Base-by-base conservation (phyloP, 2,113 vertebrate species). In the Speoplatyrhinus poulsoni region DNA sequence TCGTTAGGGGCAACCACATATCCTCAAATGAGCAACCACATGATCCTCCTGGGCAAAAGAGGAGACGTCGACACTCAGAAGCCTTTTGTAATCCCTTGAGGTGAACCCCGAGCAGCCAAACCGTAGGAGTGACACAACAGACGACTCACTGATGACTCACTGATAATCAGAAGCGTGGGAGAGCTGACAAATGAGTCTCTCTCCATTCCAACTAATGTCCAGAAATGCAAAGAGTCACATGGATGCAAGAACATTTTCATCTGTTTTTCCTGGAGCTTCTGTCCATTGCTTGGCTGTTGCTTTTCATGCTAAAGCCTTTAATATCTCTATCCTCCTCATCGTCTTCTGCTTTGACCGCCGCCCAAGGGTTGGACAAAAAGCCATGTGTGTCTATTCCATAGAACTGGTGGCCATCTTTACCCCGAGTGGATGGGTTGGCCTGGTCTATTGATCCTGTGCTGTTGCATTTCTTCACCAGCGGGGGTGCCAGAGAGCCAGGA, bases 371-470 rank as follows among this genome's bases (percentile, higher is more conserved):
- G 49, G 92, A 89, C 62, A 82, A 53, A 68, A 67, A 85, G 13
- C 82, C 76, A 1, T 75, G 88, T 0, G 80, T 55, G 19, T 88
- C 85, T 11, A 74, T 60, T 48, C 65, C 69, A 0, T 59, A 77
- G 32, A 80, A 46, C 33, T 80, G 85, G 16, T 75, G 73, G 15
- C 74, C 73, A 1, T 89, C 88, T 85, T 83, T 89, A 32, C 76
- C 80, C 60, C 77, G 76, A 0, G 62, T 86, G 49, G 79, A 85
- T 13, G 72, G 50, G 46, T 60, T 85, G 3, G 80, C 82, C 48
- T 82, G 88, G 0, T 91, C 88, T 58, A 98, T 89, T 70, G 95
- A 95, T 75, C 96, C 95, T 62, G 95, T 95, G 92, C 97, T 98
- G 92, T 94, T 94, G 85, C 94, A 95, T 82, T 95, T 95, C 81